A percentile compares a stretch with the other conserved stretches of the same genome.
Evolutionary conservation across 2,113 vertebrate species (phyloP).

Genomic region (Ageneiosus marmoratus): DNA sequence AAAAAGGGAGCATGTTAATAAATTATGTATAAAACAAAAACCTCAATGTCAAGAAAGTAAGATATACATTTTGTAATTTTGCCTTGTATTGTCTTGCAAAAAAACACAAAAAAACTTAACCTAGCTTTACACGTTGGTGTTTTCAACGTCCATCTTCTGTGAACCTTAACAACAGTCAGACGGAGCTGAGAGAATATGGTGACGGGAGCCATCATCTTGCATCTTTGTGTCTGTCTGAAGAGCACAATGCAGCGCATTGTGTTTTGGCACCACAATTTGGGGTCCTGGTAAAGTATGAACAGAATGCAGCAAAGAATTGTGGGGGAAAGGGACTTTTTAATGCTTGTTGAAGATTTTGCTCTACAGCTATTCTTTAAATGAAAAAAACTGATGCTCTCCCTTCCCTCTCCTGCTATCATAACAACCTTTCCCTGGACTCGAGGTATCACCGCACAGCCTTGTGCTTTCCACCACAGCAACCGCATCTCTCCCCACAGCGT

Average conservation of each 20-base stretch:
- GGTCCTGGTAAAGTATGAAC: conserved; percentile 65
- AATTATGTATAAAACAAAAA: conserved; percentile 64
- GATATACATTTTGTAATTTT: conserved; percentile 73
- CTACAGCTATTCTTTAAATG: conserved; percentile 36
- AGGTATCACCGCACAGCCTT: conserved; percentile 87
- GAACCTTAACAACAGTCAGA: conserved; percentile 56
- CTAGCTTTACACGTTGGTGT: conserved; percentile 44
- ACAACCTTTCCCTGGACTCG: conserved; percentile 39
- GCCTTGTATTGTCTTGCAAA: conserved; percentile 59
- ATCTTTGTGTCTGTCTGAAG: conserved; percentile 17
- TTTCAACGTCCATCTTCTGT: conserved; percentile 51
- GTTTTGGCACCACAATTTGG: conserved; percentile 48
- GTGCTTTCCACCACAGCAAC: conserved; percentile 89
- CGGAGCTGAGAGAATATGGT: conserved; percentile 12
- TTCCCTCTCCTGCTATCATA: conserved; percentile 20
- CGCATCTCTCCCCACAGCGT: conserved; percentile 85
- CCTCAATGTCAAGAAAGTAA: conserved; percentile 72
- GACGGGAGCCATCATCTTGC: not conserved
- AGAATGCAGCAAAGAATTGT: conserved; percentile 69
- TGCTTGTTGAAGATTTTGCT: conserved; percentile 54
- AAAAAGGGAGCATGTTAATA: conserved; percentile 69
- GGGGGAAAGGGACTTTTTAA: conserved; percentile 41
- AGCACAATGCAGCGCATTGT: conserved; percentile 18
- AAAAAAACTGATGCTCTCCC: conserved; percentile 16
- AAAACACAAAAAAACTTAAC: conserved; percentile 55